phyloP scores from a whole-genome alignment of 2,797 vertebrate species.

The Alauda arvensis region DNA sequence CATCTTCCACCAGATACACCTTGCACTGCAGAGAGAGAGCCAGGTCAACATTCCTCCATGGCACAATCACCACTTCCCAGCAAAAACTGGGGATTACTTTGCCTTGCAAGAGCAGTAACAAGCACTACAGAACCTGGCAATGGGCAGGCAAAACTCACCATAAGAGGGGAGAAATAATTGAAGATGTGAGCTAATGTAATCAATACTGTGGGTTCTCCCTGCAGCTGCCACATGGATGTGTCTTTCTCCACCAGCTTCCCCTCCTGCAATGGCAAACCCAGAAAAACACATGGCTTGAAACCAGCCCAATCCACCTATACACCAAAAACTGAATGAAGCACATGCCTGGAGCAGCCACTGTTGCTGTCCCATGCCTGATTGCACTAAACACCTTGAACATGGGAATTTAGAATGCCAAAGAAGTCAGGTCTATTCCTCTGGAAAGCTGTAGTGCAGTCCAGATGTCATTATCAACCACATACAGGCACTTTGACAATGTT shows the following conservation, averaged over 20 bases:
- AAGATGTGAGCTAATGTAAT: constrained; percentile 91
- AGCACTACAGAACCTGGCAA: neutral
- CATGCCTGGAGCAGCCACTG: neutral
- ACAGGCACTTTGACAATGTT: neutral
- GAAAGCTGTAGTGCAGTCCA: neutral
- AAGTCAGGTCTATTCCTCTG: neutral
- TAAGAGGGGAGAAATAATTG: constrained; percentile 89
- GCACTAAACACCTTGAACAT: neutral
- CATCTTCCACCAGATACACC: constrained; percentile 94
- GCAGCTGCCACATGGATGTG: constrained; percentile 79
- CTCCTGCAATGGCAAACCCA: constrained; percentile 75
- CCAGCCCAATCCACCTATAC: neutral
- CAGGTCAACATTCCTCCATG: neutral
- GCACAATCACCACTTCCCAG: neutral
- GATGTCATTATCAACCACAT: neutral
- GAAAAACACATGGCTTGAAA: neutral
- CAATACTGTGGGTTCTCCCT: constrained; percentile 88
- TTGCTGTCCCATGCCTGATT: neutral
- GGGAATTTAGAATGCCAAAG: neutral
- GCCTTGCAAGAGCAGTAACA: neutral
- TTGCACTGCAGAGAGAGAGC: constrained; percentile 80
- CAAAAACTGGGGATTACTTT: neutral
- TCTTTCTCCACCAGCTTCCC: constrained; percentile 84
- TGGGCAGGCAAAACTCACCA: constrained; percentile 77
- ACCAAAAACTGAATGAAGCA: neutral